Conservation (phyloP, 2,888 invertebrate genomes). For the Drosophila antonietae region DNA sequence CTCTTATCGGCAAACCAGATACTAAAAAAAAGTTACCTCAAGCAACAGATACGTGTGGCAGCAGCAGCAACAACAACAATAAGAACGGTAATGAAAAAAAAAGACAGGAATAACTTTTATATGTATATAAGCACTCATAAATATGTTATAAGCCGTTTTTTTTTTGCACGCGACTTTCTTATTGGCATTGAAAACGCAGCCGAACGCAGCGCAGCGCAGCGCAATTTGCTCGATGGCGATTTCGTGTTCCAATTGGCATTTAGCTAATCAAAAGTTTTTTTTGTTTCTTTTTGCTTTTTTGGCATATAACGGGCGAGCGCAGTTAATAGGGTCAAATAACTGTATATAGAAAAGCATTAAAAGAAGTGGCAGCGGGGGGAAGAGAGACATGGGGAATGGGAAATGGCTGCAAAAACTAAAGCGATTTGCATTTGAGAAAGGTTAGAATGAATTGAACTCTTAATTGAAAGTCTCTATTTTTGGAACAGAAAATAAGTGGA, state of each 20-base stretch:
- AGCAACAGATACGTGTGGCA: slow-evolving; percentile 45
- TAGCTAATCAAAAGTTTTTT: slow-evolving; percentile 39
- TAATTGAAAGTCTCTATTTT: slow-evolving; percentile 11
- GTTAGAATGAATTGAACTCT: slow-evolving; percentile 21
- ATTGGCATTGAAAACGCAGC: slow-evolving; percentile 67
- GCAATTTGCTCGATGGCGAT: slow-evolving; percentile 23
- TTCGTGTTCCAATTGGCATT: slow-evolving; percentile 50
- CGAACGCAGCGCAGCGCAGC: slow-evolving; percentile 9
- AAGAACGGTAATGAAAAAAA: slow-evolving; percentile 13
- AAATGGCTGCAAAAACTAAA: slow-evolving; percentile 22
- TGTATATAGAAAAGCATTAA: slow-evolving; percentile 24
- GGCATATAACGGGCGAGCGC: slow-evolving; percentile 28
- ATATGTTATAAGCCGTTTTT: slow-evolving; percentile 41
- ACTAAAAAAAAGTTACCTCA: slow-evolving; percentile 44
- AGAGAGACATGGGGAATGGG: background rate
- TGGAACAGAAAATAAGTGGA: background rate
- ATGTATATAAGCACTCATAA: slow-evolving; percentile 25
- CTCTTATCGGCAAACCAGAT: slow-evolving; percentile 67
- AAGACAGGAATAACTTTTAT: slow-evolving; percentile 16
- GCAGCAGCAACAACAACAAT: slow-evolving; percentile 12
- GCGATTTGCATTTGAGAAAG: slow-evolving; percentile 26
- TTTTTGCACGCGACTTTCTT: slow-evolving; percentile 73
- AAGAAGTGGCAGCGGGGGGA: background rate
- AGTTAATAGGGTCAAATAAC: slow-evolving; percentile 54
- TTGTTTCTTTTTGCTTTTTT: slow-evolving; percentile 4